Evolutionary conservation across 2,797 vertebrate genomes (phyloP).

Genomic region (Esox lucius): DNA sequence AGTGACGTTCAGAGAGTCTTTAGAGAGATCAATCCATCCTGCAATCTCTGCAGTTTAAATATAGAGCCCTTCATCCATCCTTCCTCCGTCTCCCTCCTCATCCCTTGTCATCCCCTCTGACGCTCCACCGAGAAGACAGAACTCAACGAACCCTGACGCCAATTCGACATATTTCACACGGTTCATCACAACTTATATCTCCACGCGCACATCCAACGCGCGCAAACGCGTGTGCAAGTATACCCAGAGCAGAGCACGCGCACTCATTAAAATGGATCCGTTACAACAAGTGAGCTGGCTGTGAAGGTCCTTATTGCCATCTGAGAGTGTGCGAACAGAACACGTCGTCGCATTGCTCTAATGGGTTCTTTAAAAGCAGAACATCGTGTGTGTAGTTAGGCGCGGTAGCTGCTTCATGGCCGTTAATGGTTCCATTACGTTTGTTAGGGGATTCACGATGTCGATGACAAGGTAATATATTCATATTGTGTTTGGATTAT

Average conservation of each 20-base stretch:
- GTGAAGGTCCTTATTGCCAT: background rate
- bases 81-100: conserved; percentile 2
- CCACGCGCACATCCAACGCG: background rate
- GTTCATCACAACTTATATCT: conserved; percentile 16
- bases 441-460: background rate
- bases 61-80: conserved; percentile 28
- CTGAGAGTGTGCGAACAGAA: background rate
- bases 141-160: conserved; percentile 2
- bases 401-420: background rate
- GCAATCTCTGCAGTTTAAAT: conserved; percentile 53
- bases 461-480: conserved; percentile 26
- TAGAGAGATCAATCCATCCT: conserved; percentile 47
- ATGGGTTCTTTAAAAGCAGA: background rate
- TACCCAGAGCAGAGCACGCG: background rate
- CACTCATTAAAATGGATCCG: conserved; percentile 11
- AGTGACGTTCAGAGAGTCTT: conserved; percentile 25
- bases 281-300: conserved; percentile 6
- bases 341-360: background rate
- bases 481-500: conserved; percentile 31
- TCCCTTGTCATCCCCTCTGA: background rate
- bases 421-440: conserved; percentile 1
- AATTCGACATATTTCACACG: conserved; percentile 26
- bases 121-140: background rate
- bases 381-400: background rate
- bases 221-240: background rate